phyloP scores from a whole-genome alignment of 2,113 vertebrate species.

The Bostrychus sinensis region DNA sequence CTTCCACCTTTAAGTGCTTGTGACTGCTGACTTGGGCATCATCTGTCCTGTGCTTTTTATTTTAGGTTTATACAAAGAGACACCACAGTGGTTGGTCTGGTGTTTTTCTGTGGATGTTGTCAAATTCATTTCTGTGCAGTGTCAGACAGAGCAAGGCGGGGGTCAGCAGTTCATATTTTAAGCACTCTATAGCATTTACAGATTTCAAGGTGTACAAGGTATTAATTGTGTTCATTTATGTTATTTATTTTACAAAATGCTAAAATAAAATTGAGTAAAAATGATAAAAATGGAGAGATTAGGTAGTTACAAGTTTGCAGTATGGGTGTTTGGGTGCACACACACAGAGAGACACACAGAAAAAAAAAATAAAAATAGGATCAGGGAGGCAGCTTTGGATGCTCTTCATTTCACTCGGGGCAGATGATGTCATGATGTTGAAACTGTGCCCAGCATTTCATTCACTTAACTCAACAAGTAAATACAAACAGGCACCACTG shows the following conservation, averaged over 20 bases:
- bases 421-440: constrained; percentile 49
- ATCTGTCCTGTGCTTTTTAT: too few relatives aligned
- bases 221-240: too few relatives aligned
- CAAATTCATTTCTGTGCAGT: neutral
- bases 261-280: too few relatives aligned
- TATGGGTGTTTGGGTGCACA: neutral
- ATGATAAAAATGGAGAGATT: too few relatives aligned
- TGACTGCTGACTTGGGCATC: too few relatives aligned
- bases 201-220: too few relatives aligned
- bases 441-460: constrained; percentile 35
- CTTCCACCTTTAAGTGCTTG: too few relatives aligned
- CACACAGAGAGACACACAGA: neutral
- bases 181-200: too few relatives aligned
- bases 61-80: neutral
- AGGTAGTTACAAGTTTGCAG: neutral
- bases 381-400: constrained; percentile 15
- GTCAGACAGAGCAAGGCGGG: neutral
- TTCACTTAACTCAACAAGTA: constrained; percentile 32
- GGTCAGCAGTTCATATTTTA: neutral
- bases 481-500: constrained; percentile 17
- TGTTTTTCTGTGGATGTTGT: neutral
- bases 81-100: neutral
- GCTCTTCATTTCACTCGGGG: constrained; percentile 18
- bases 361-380: constrained; percentile 1
- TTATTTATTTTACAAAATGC: too few relatives aligned